phyloP scores from a whole-genome alignment of 2,113 vertebrate species.

The Henicopernis longicauda region DNA sequence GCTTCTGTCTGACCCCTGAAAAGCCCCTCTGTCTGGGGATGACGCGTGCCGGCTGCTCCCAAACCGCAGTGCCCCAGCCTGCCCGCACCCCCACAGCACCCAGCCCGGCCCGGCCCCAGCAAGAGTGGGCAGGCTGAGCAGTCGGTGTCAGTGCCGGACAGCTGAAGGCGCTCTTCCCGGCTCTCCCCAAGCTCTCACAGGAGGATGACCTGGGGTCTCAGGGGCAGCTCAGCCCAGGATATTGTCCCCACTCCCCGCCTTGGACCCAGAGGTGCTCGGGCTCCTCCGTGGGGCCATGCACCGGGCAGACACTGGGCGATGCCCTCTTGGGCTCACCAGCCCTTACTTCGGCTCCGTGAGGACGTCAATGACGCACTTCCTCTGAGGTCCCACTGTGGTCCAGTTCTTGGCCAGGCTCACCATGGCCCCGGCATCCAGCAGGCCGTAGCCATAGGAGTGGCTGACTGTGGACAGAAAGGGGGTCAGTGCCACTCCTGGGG shows the following conservation, averaged over 20 bases:
- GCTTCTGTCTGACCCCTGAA: conserved; percentile 51
- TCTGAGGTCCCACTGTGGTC: conserved; percentile 86
- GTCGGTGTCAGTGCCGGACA: fast-evolving
- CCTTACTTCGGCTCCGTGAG: conserved; percentile 86
- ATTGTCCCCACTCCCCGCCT: neutral
- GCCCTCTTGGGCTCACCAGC: neutral
- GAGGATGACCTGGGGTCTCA: fast-evolving
- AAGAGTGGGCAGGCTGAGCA: fast-evolving
- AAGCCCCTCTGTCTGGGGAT: conserved; percentile 36
- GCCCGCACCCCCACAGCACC: neutral
- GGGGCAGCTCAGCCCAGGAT: neutral
- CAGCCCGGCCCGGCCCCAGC: neutral
- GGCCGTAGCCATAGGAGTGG: conserved; percentile 93
- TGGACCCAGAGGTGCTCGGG: too few relatives aligned
- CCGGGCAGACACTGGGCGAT: fast-evolving
- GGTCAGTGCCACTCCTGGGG: fast-evolving
- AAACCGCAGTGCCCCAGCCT: neutral
- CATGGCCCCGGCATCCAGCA: conserved; percentile 91
- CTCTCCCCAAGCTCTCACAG: neutral
- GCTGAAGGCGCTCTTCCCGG: neutral
- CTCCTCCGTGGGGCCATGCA: fast-evolving
- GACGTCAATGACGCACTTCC: conserved; percentile 86
- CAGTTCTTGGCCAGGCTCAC: conserved; percentile 92
- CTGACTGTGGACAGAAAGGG: conserved; percentile 79
- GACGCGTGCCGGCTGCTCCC: neutral